A percentile compares a stretch with the other conserved stretches of the same genome.
These are phyloP conservation scores for Gymnogyps californianus DNA, from an alignment of 2,113 vertebrate genomes.

Conservation along the genomic window DNA sequence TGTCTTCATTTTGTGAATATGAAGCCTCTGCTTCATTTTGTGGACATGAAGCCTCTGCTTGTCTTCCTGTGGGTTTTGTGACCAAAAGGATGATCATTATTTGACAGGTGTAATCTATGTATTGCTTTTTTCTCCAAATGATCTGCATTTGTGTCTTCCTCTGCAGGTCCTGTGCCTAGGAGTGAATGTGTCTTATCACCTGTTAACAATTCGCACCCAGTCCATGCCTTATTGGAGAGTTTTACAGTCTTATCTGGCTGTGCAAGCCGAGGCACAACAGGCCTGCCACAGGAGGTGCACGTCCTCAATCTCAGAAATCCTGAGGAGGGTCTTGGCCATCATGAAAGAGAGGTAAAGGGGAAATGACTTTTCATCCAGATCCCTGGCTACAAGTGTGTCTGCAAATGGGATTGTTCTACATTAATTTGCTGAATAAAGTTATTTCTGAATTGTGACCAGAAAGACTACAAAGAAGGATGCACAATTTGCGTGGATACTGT, in stretches of 20 bases:
- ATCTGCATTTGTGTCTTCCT: constrained; percentile 4
- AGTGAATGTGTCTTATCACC: constrained; percentile 82
- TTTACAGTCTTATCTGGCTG: constrained; percentile 90
- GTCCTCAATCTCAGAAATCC: constrained; percentile 86
- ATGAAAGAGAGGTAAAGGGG: constrained; percentile 76
- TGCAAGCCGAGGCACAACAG: constrained; percentile 85
- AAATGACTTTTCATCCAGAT: neutral
- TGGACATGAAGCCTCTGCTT: neutral
- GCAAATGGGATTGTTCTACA: neutral
- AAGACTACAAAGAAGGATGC: neutral
- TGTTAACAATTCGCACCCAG: constrained; percentile 85
- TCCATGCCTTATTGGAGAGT: constrained; percentile 87
- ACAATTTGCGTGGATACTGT: neutral
- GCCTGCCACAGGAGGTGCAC: constrained; percentile 88
- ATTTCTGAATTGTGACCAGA: neutral
- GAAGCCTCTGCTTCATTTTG: neutral
- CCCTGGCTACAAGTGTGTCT: neutral
- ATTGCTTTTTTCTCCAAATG: neutral
- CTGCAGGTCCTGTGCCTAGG: constrained; percentile 77
- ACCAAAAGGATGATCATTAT: neutral
- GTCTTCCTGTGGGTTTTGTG: neutral
- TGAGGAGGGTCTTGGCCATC: constrained; percentile 64
- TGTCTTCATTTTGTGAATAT: neutral
- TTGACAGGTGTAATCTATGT: neutral
- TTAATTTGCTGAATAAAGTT: neutral